Conservation (phyloP, 2,888 invertebrate species). For the Chydorus sphaericus region DNA sequence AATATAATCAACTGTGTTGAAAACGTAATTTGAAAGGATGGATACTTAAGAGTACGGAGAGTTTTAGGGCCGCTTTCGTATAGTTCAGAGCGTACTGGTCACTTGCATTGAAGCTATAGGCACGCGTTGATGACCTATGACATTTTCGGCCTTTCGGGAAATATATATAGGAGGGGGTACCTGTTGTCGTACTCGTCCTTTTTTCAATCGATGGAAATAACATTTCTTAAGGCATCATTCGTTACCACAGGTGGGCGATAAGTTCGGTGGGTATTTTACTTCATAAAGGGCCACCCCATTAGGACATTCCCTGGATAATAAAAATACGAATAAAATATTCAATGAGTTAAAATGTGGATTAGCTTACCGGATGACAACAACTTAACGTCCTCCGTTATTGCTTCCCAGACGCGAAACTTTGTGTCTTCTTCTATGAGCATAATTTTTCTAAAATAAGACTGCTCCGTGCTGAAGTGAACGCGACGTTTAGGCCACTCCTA, state of each 20-base stretch:
- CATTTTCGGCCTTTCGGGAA: constrained; percentile 71
- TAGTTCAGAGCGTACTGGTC: constrained; percentile 92
- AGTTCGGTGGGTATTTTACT: constrained; percentile 59
- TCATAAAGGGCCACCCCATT: constrained; percentile 63
- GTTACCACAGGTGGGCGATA: constrained; percentile 67
- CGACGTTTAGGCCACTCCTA: constrained; percentile 62
- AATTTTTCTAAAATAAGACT: constrained; percentile 61
- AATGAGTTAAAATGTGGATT: neutral
- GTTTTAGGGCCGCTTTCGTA: constrained; percentile 92
- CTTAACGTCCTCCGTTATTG: constrained; percentile 37
- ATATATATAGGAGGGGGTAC: constrained; percentile 84
- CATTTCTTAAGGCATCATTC: constrained; percentile 42
- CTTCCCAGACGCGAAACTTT: constrained; percentile 47
- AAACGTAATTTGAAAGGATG: too few species aligned
- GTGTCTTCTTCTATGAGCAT: constrained; percentile 53
- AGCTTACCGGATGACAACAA: constrained; percentile 9
- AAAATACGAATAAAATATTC: neutral
- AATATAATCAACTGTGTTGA: too few species aligned
- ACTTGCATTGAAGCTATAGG: constrained; percentile 79
- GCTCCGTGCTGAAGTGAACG: constrained; percentile 67
- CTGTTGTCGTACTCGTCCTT: constrained; percentile 71
- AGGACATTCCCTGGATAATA: constrained; percentile 22
- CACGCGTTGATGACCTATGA: too few species aligned
- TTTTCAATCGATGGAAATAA: constrained; percentile 45
- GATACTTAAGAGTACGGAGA: too few species aligned